Evolutionary conservation across 2,888 invertebrate species (phyloP).

Genomic region (Noctua janthina): DNA sequence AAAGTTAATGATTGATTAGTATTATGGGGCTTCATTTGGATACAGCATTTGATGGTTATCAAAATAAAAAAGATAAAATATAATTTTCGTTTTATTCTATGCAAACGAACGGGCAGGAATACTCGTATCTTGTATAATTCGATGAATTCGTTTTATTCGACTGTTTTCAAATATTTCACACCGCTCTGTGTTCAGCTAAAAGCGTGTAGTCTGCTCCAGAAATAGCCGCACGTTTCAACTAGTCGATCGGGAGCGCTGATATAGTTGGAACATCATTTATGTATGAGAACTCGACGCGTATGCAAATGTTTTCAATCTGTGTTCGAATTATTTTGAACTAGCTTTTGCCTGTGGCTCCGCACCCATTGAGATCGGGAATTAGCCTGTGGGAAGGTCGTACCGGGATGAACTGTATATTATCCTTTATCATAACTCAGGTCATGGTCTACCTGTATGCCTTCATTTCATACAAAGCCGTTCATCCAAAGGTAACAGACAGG

Average conservation of each 20-base stretch:
- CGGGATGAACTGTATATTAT: not conserved
- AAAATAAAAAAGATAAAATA: not conserved
- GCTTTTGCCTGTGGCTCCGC: not conserved
- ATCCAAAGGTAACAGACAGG: not conserved
- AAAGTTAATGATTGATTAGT: not conserved
- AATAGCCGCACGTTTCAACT: conserved; percentile 14
- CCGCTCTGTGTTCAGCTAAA: not conserved
- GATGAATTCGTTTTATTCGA: not conserved
- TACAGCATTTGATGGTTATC: no score
- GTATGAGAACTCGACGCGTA: conserved; percentile 24
- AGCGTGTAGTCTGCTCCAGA: conserved; percentile 13
- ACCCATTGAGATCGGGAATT: not conserved
- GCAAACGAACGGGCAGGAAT: not conserved
- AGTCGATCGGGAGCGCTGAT: conserved; percentile 11
- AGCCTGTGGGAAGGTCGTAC: not conserved
- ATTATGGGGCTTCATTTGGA: not conserved
- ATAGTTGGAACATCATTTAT: conserved; percentile 26
- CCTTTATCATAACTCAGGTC: not conserved
- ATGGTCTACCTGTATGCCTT: not conserved
- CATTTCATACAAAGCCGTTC: not conserved
- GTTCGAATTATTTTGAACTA: conserved; percentile 12
- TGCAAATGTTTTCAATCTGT: conserved; percentile 25
- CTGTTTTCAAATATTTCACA: conserved; percentile 9
- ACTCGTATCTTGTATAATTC: no score
- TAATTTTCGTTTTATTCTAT: not conserved